Base-by-base conservation (phyloP, 1,140 invertebrate species). In the Drosophila baimaii region DNA sequence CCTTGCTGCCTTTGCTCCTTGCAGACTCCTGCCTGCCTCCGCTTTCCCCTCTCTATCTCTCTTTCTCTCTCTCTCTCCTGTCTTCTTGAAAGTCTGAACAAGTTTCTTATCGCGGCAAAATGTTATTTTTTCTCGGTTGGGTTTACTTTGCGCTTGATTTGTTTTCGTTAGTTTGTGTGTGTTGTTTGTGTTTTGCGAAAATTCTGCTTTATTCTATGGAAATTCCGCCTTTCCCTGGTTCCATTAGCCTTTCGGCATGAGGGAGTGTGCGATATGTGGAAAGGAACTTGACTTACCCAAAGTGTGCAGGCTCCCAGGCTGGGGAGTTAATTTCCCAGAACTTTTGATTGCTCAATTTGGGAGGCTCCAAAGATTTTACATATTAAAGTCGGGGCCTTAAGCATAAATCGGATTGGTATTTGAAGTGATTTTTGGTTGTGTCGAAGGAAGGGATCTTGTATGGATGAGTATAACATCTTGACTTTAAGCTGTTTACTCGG, bases 51-150 rank as follows among this genome's bases (percentile, higher is more conserved):
- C 47, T 17, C 21, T 31, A 4, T 31, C 57, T 21, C 29, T 27
- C 29, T 35, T n/a, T 8, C 47, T 17, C 21, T 31, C 5, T 31
- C 57, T 21, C 29, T 27, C 29, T 35, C 47, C 31, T 27, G 51
- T 58, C 47, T 41, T 23, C 39, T 64, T 37, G 65, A 62, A 76
- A 63, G 64, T 59, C 64, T 49, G 59, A 56, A 58, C 73, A 63
- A 84, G 49, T 79, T 80, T 64, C 80, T 83, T 83, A 83, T 83
- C 76, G 77, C 37, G 58, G 29, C 39, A 65, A 75, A 79, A 71
- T 82, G 58, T 62, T 82, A 62, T 72, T 39, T 57, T 69, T 78
- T 49, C 52, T 63, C 52, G 54, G 51, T 61, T 74, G 66, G 56
- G 75, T 66, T 62, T 58, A 73, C 51, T 72, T 66, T 70, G 51